These are phyloP conservation scores for Lepidochrysops patricia DNA, from an alignment of 2,888 invertebrate genomes.

Conservation along the genomic window DNA sequence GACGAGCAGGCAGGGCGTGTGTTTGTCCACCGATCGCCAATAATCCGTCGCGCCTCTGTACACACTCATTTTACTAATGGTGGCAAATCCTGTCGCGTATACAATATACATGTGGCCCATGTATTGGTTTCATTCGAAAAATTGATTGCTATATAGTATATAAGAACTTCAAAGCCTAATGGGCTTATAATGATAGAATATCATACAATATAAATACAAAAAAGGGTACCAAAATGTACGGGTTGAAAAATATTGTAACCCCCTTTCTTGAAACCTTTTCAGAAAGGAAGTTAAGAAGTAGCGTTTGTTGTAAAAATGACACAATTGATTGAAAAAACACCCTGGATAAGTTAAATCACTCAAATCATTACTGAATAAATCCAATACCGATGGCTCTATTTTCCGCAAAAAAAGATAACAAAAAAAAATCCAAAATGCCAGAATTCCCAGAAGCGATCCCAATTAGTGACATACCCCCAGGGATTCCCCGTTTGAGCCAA, in stretches of 20 bases:
- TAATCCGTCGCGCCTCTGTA: slow-evolving; percentile 27
- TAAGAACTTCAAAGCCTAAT: no score
- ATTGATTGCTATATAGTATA: no score
- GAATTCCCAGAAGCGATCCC: slow-evolving; percentile 6
- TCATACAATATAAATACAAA: no score
- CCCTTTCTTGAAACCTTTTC: no score
- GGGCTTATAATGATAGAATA: no score
- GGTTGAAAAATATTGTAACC: no score
- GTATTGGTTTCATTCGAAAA: no score
- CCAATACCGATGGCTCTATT: neutral
- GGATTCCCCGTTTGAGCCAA: neutral
- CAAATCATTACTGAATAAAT: neutral
- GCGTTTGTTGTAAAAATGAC: no score
- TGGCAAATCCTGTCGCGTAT: neutral
- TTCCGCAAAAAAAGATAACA: neutral
- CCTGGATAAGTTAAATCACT: neutral
- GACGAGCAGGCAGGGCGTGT: slow-evolving; percentile 15
- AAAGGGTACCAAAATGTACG: no score
- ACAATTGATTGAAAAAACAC: no score
- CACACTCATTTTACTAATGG: slow-evolving; percentile 24
- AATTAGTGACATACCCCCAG: slow-evolving; percentile 18
- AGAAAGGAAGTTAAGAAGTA: no score
- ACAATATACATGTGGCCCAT: no score
- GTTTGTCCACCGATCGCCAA: slow-evolving; percentile 30
- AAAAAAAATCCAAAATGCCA: neutral